A percentile compares a stretch with the other conserved stretches of the same genome.
Conservation (phyloP, 2,888 invertebrate species). For the Andrena camellia region DNA sequence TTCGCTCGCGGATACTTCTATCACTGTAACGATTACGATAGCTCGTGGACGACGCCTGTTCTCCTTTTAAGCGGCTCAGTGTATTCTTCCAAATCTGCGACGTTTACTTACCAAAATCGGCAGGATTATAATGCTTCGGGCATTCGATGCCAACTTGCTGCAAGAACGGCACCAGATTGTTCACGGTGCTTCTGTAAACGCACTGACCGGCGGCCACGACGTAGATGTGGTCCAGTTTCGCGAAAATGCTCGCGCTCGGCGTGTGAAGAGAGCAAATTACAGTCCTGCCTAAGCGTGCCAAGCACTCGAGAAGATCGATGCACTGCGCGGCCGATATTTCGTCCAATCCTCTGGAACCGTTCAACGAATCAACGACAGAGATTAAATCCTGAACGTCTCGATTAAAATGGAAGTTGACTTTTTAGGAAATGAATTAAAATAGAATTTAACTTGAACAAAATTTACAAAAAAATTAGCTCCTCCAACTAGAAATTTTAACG, state of each 20-base stretch:
- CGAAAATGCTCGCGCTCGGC: conserved; percentile 96
- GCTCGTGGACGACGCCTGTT: too few relatives aligned
- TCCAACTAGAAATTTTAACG: too few relatives aligned
- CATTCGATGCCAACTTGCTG: conserved; percentile 92
- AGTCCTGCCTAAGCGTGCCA: conserved; percentile 95
- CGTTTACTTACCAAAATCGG: conserved; percentile 93
- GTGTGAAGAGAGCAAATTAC: conserved; percentile 98
- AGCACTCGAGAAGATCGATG: conserved; percentile 92
- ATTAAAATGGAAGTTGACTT: too few relatives aligned
- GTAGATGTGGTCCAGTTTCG: conserved; percentile 96
- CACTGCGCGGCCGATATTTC: conserved; percentile 96
- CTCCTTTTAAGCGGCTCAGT: too few relatives aligned
- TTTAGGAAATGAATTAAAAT: too few relatives aligned
- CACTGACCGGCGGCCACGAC: conserved; percentile 95
- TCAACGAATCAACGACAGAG: background rate
- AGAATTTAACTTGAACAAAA: too few relatives aligned
- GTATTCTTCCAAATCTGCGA: too few relatives aligned
- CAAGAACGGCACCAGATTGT: conserved; percentile 93
- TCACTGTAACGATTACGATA: conserved; percentile 85
- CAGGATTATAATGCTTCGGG: conserved; percentile 97
- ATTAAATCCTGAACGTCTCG: too few relatives aligned
- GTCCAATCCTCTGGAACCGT: conserved; percentile 91
- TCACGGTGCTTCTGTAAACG: conserved; percentile 93
- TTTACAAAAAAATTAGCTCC: too few relatives aligned
- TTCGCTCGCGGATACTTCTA: conserved; percentile 93